Conservation (phyloP, 2,888 invertebrate genomes). For the Clistopyga incitator region DNA sequence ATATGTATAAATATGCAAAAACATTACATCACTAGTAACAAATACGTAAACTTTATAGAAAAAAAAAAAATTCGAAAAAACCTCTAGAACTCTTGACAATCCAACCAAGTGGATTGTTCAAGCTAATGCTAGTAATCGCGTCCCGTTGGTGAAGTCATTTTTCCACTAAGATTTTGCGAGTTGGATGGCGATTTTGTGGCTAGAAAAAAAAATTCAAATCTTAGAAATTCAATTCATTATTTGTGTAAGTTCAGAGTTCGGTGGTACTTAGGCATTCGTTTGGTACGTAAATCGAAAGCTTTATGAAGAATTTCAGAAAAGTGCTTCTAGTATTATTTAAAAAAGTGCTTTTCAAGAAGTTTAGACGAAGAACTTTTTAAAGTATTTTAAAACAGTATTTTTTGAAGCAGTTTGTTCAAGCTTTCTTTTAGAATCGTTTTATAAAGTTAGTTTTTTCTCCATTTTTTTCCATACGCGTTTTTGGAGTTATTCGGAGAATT, state of each 20-base stretch:
- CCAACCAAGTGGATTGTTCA: conserved; percentile 62
- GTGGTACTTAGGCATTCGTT: neutral
- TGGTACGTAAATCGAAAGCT: neutral
- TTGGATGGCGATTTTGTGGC: conserved; percentile 82
- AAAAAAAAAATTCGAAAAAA: conserved; percentile 71
- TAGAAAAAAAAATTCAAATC: conserved; percentile 67
- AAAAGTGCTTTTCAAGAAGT: no score
- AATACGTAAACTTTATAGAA: conserved; percentile 77
- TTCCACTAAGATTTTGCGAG: conserved; percentile 79
- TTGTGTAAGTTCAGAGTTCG: neutral
- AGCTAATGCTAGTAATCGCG: conserved; percentile 79
- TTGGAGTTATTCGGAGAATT: no score
- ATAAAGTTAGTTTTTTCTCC: no score
- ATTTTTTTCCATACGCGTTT: no score
- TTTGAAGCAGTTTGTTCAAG: no score
- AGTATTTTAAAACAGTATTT: no score
- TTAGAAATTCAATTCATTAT: neutral
- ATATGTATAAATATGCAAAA: conserved; percentile 78
- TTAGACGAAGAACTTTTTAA: no score
- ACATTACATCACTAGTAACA: conserved; percentile 75
- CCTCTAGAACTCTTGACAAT: conserved; percentile 59
- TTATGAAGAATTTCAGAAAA: no score
- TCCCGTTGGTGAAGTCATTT: conserved; percentile 80
- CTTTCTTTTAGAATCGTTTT: no score
- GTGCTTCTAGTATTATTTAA: no score